Conservation (phyloP, 1,140 invertebrate genomes). For the Zeugodacus cucurbitae region DNA sequence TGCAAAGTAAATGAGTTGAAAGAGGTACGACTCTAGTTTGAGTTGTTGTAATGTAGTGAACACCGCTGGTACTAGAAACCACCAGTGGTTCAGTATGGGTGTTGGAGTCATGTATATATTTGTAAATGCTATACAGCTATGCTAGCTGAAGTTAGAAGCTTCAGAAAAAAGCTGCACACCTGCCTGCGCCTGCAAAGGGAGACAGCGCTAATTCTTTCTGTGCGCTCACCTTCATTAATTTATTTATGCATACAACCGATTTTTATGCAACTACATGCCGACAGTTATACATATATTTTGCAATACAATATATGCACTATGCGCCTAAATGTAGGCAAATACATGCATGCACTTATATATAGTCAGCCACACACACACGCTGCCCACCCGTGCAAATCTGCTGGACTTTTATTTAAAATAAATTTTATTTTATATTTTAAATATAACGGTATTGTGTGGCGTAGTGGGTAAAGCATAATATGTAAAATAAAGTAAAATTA, state of each 20-base stretch:
- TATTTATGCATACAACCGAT: not conserved
- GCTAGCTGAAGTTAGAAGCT: not conserved
- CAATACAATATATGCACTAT: not conserved
- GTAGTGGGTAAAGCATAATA: not conserved
- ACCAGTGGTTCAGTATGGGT: too few relatives aligned
- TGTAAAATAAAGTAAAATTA: constrained; percentile 8
- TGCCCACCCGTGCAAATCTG: not conserved
- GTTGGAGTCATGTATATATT: too few relatives aligned
- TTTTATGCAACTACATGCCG: not conserved
- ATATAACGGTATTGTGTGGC: not conserved
- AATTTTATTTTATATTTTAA: constrained; percentile 21
- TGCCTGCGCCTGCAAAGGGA: not conserved
- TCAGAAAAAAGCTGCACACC: not conserved
- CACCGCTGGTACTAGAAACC: too few relatives aligned
- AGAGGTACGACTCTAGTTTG: too few relatives aligned
- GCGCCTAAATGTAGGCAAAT: constrained; percentile 17
- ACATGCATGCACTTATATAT: not conserved
- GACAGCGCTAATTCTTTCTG: not conserved
- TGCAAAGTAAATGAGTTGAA: not conserved
- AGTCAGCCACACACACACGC: not conserved
- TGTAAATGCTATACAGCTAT: too few relatives aligned
- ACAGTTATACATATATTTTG: not conserved
- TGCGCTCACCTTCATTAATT: not conserved
- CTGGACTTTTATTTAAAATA: constrained; percentile 5
- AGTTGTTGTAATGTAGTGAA: too few relatives aligned